Evolutionary conservation across 2,113 vertebrate species (phyloP).

Genomic region (Ictidomys tridecemlineatus): DNA sequence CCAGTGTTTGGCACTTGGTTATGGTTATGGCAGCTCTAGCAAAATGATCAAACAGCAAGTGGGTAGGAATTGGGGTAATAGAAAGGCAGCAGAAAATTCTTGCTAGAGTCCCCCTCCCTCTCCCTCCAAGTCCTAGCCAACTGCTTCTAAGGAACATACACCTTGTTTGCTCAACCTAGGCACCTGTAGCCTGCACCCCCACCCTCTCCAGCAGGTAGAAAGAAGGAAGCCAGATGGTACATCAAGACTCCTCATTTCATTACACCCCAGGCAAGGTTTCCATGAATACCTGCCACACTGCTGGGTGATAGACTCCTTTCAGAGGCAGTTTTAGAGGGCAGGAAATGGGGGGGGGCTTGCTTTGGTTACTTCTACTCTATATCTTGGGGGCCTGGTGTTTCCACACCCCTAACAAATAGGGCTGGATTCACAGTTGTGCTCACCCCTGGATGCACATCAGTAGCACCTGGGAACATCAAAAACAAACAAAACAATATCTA

Average conservation of each 20-base stretch:
- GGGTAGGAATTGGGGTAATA: no score
- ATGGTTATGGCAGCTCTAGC: rapidly evolving
- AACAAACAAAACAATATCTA: background rate
- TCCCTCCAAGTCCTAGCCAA: background rate
- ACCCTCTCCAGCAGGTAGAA: background rate
- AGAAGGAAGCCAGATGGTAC: background rate
- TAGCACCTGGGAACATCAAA: background rate
- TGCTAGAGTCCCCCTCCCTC: background rate
- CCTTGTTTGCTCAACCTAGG: background rate
- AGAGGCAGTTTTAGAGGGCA: background rate
- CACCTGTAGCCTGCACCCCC: background rate
- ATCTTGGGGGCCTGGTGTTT: background rate
- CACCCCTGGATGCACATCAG: background rate
- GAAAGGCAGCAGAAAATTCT: background rate
- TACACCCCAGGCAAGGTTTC: background rate
- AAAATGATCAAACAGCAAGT: background rate
- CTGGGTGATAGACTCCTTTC: background rate
- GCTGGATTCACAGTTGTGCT: background rate
- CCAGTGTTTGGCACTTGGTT: background rate
- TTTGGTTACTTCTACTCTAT: background rate
- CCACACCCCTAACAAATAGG: background rate
- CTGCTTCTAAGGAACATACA: background rate
- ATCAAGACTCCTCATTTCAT: background rate
- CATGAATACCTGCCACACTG: no score
- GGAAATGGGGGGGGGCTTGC: background rate